These are phyloP conservation scores for Osmerus eperlanus DNA, from an alignment of 2,113 vertebrate genomes.

Conservation along the genomic window DNA sequence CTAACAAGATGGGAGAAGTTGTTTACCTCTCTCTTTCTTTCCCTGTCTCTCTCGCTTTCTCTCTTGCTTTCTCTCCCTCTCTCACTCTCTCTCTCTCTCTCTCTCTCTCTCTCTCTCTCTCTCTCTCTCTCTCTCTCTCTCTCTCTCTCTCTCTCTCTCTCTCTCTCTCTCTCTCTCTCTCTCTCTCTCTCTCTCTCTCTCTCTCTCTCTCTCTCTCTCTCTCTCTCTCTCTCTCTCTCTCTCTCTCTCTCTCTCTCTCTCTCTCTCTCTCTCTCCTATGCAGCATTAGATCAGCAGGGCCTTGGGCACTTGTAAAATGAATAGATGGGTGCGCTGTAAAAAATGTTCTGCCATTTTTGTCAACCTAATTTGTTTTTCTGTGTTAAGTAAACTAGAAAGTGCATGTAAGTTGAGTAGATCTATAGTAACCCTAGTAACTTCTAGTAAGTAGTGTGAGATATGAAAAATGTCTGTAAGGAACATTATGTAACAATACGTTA, in stretches of 20 bases:
- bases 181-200: no score
- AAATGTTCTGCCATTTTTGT: no score
- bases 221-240: slow-evolving; percentile 17
- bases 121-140: neutral
- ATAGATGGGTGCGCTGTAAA: neutral
- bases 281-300: neutral
- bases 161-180: no score
- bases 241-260: neutral
- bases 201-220: slow-evolving; percentile 18
- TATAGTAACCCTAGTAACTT: no score
- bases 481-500: no score
- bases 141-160: slow-evolving; percentile 22
- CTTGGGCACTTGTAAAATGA: neutral
- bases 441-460: no score
- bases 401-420: no score
- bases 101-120: slow-evolving; percentile 21
- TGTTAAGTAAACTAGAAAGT: no score
- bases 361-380: no score
- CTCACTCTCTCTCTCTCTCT: slow-evolving; percentile 22
- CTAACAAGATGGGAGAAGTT: slow-evolving; percentile 1
- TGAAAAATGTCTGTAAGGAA: no score
- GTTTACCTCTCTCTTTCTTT: slow-evolving; percentile 20
- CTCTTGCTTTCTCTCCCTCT: slow-evolving; percentile 16
- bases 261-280: neutral
- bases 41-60: slow-evolving; percentile 16